Conservation (phyloP, 2,113 vertebrate genomes). For the Gopherus flavomarginatus region DNA sequence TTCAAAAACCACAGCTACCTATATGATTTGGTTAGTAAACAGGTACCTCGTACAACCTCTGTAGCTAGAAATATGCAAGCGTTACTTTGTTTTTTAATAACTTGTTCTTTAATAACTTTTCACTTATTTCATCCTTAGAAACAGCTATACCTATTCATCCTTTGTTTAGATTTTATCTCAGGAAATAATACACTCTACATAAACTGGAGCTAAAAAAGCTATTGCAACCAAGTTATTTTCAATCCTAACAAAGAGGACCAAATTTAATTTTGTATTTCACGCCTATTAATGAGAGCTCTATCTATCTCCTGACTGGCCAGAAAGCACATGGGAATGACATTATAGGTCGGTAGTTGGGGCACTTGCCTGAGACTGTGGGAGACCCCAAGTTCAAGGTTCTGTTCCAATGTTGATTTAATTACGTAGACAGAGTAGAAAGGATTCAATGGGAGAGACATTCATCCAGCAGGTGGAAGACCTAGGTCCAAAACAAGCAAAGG, state of each 20-base stretch:
- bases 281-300: not conserved
- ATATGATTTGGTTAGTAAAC: not conserved
- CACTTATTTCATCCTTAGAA: not conserved
- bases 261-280: conserved; percentile 11
- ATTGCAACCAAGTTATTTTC: not conserved
- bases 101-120: not conserved
- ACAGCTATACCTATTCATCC: rapidly evolving
- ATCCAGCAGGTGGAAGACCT: too few species aligned
- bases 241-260: not conserved
- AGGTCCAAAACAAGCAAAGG: too few species aligned
- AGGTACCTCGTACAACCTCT: not conserved
- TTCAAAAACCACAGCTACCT: conserved; percentile 3
- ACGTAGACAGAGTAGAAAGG: too few species aligned
- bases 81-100: not conserved
- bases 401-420: too few species aligned
- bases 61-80: not conserved
- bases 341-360: too few species aligned
- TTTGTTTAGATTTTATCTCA: conserved; percentile 33
- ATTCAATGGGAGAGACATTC: too few species aligned
- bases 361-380: too few species aligned
- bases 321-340: not conserved
- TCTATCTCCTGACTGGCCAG: not conserved
- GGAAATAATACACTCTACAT: not conserved
- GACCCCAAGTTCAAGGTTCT: too few species aligned
- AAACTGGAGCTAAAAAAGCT: not conserved